Percentiles rank a stretch among this genome's conserved stretches.
These are phyloP conservation scores for Neoitamus cyanurus DNA, from an alignment of 2,888 invertebrate genomes.

Conservation along the genomic window DNA sequence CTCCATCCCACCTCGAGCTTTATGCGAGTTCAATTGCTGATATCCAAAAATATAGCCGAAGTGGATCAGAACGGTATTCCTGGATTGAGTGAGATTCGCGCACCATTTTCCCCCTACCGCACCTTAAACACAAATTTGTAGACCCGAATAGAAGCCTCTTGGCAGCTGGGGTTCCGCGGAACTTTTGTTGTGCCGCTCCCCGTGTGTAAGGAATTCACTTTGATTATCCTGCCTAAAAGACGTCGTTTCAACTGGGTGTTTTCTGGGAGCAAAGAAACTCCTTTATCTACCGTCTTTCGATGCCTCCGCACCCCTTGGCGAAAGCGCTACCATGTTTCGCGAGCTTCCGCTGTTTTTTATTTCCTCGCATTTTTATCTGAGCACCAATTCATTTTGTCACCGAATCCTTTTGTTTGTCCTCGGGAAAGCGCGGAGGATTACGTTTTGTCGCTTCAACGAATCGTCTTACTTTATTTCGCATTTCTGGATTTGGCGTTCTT, in stretches of 20 bases:
- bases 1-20: not conserved
- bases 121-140: not conserved
- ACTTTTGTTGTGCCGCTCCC: not conserved
- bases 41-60: not conserved
- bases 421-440: not conserved
- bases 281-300: not conserved
- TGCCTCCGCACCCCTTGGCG: not conserved
- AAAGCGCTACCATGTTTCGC: not conserved
- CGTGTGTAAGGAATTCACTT: not conserved
- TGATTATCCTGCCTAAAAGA: constrained; percentile 11
- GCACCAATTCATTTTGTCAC: constrained; percentile 38
- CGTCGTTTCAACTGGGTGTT: not conserved
- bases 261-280: not conserved
- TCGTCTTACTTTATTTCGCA: constrained; percentile 25
- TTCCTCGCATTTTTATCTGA: constrained; percentile 25
- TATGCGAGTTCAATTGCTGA: constrained; percentile 15
- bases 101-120: not conserved
- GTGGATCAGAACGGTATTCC: not conserved
- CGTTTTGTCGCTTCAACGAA: constrained; percentile 17
- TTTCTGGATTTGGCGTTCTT: not conserved
- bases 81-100: not conserved
- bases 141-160: not conserved
- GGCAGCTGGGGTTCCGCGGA: not conserved
- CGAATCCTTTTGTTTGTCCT: constrained; percentile 13
- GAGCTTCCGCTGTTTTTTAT: not conserved